Conservation (phyloP, 2,113 vertebrate species). For the Sisor rabdophorus region DNA sequence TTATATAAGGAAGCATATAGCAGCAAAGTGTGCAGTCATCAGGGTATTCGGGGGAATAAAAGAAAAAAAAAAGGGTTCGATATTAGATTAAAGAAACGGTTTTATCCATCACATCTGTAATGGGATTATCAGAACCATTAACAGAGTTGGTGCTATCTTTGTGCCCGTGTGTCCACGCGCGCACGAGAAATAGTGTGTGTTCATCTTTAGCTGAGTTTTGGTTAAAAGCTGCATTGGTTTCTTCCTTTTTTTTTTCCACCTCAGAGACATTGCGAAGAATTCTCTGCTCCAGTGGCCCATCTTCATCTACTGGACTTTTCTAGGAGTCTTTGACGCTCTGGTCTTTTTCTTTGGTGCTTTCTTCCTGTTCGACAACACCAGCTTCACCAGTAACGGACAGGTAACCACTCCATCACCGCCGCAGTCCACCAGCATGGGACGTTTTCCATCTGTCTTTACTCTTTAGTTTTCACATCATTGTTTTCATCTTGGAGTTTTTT, state of each 20-base stretch:
- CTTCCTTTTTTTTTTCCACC: background rate
- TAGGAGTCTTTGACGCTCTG: slow-evolving; percentile 87
- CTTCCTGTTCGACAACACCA: slow-evolving; percentile 90
- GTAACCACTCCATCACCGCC: slow-evolving; percentile 60
- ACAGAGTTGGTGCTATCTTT: no score
- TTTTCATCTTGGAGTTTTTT: slow-evolving; percentile 12
- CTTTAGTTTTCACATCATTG: slow-evolving; percentile 15
- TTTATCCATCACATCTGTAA: background rate
- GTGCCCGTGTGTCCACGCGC: no score
- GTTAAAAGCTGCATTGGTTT: no score
- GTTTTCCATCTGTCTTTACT: slow-evolving; percentile 3
- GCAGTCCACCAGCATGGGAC: background rate
- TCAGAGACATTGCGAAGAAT: slow-evolving; percentile 94
- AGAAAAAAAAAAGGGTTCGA: background rate
- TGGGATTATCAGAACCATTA: no score
- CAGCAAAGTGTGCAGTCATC: background rate
- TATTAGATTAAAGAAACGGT: background rate
- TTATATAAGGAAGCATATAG: background rate
- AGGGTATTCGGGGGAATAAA: background rate
- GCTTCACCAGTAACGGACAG: slow-evolving; percentile 95
- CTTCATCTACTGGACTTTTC: slow-evolving; percentile 92
- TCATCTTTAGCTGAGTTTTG: no score
- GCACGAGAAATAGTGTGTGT: no score
- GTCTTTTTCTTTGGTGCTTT: slow-evolving; percentile 98
- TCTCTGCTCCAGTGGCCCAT: slow-evolving; percentile 83